Evolutionary conservation across 2,888 invertebrate genomes (phyloP), one percentile per base, ranked within the genome.

Genomic region (Erpobdella octoculata): DNA sequence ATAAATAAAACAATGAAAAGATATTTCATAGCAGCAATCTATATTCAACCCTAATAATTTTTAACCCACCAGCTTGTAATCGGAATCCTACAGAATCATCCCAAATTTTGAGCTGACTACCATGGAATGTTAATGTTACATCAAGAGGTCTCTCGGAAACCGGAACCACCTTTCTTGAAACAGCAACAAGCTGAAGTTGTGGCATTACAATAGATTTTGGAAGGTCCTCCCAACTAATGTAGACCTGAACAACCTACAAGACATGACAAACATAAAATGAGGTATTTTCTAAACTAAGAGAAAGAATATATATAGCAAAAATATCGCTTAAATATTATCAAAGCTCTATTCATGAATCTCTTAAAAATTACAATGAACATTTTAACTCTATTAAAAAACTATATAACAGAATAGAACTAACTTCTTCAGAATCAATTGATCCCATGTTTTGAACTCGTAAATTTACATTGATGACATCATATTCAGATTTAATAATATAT

Each of bases 211-310:
- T 78, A 6, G 68, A 68, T 36, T 76, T 76, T n/a, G 75, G 76
- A 0, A 78, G 72, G 61, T 75, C 73, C 0, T 70, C 38, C 80
- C 80, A 80, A 6, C 76, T 74, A 25, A 80, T 75, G 71, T 80
- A 80, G 2, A 79, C 74, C 72, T 80, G 80, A 28, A 79, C 74
- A 8, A 80, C 79, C 80, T 80, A 28, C n/a, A n/a, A n/a, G n/a
- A n/a, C n/a, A n/a, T n/a, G n/a, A n/a, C n/a, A n/a, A n/a, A n/a
- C n/a, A n/a, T n/a, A n/a, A n/a, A n/a, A n/a, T n/a, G n/a, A n/a
- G n/a, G n/a, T n/a, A n/a, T n/a, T n/a, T n/a, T n/a, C n/a, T n/a
- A n/a, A n/a, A n/a, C n/a, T n/a, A n/a, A n/a, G n/a, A n/a, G n/a
- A n/a, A n/a, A n/a, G n/a, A n/a, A n/a, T n/a, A n/a, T n/a, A n/a